Evolutionary conservation across 2,113 vertebrate species (phyloP).

Genomic region (Burhinus bistriatus): DNA sequence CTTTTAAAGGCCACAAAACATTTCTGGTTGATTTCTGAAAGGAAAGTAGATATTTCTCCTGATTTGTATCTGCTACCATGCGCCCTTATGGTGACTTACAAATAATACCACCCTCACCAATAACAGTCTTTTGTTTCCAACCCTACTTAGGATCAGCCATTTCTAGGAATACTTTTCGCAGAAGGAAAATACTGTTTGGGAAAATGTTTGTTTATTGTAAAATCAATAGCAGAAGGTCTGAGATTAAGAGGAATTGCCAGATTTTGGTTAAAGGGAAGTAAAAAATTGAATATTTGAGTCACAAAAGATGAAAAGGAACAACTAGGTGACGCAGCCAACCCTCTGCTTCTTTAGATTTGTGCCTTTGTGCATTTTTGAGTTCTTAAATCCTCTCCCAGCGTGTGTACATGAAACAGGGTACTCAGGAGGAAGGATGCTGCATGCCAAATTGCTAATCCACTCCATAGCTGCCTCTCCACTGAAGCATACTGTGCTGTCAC

Average conservation of each 20-base stretch:
- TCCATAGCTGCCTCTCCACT: not conserved
- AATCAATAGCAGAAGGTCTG: not conserved
- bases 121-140: not conserved
- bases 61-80: not conserved
- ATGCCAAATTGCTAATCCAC: not conserved
- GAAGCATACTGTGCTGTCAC: not conserved
- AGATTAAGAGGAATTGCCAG: not conserved
- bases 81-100: not conserved
- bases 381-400: not conserved
- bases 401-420: not conserved
- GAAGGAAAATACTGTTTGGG: not conserved
- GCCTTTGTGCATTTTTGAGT: not conserved
- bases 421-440: not conserved
- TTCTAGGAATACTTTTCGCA: not conserved
- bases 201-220: conserved; percentile 24
- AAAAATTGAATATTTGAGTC: not conserved
- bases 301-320: not conserved
- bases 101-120: not conserved
- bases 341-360: not conserved
- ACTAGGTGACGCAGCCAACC: not conserved
- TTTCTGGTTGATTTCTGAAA: not conserved
- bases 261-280: not conserved
- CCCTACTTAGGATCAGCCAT: not conserved
- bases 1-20: not conserved
- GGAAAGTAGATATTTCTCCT: not conserved